Percentiles rank a stretch among this genome's conserved stretches.
phyloP scores from a whole-genome alignment of 2,797 vertebrate genomes.

The Neostethus bicornis region DNA sequence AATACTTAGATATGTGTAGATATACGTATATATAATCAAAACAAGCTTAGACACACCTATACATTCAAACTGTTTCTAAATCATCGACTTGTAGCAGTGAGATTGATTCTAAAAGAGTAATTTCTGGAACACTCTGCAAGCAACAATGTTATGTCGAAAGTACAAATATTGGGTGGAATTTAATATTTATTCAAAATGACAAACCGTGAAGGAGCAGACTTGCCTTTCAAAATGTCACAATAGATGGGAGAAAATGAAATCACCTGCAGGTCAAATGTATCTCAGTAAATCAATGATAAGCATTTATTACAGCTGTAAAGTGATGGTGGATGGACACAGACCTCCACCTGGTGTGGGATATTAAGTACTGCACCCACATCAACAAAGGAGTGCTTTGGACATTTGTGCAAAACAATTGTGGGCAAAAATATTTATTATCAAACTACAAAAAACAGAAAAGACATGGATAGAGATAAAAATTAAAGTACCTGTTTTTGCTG shows the following conservation, averaged over 20 bases:
- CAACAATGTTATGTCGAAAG: slow-evolving; percentile 40
- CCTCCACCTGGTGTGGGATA: slow-evolving; percentile 68
- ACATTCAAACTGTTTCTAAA: neutral
- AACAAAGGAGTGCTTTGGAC: neutral
- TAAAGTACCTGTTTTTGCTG: slow-evolving; percentile 90
- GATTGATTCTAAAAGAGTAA: neutral
- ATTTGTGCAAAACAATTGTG: neutral
- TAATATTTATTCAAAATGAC: slow-evolving; percentile 64
- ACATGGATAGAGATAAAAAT: neutral
- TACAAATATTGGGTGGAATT: slow-evolving; percentile 31
- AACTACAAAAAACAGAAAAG: neutral
- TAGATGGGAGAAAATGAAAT: slow-evolving; percentile 53
- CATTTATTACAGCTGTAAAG: too few relatives aligned
- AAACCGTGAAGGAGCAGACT: slow-evolving; percentile 20
- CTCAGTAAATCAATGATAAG: slow-evolving; percentile 45
- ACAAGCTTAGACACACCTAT: neutral
- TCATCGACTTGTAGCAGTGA: neutral
- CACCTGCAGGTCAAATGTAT: slow-evolving; percentile 49
- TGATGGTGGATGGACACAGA: slow-evolving; percentile 23
- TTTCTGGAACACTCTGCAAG: slow-evolving; percentile 18
- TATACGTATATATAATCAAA: neutral
- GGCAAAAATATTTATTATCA: neutral
- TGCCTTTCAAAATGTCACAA: slow-evolving; percentile 71
- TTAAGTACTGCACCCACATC: neutral
- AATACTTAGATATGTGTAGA: slow-evolving; percentile 13